Evolutionary conservation across 2,888 invertebrate species (phyloP).

Genomic region (Colletes collaris): DNA sequence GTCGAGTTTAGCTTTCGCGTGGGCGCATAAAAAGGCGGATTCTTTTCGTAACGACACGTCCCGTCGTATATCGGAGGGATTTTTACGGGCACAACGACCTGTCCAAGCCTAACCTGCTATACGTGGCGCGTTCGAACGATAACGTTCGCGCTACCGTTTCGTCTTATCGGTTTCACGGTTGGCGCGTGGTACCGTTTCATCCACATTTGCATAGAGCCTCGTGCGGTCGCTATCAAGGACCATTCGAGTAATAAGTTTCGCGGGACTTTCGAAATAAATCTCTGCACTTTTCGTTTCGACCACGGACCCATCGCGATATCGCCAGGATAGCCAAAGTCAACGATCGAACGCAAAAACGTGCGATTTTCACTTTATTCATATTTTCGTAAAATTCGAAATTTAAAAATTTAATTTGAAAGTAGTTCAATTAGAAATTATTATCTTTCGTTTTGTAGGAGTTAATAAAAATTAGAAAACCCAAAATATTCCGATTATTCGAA

Average conservation of each 20-base stretch:
- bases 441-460: too few relatives aligned
- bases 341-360: background rate
- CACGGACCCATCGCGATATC: constrained; percentile 23
- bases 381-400: too few relatives aligned
- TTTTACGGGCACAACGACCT: constrained; percentile 45
- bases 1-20: constrained; percentile 16
- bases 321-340: background rate
- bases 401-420: too few relatives aligned
- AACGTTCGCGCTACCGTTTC: constrained; percentile 63
- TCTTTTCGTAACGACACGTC: constrained; percentile 23
- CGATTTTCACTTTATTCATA: too few relatives aligned
- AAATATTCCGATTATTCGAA: too few relatives aligned
- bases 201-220: constrained; percentile 56
- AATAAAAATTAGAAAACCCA: too few relatives aligned
- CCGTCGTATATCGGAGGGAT: constrained; percentile 38
- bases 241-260: constrained; percentile 39
- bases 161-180: constrained; percentile 63
- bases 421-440: too few relatives aligned
- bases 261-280: constrained; percentile 33
- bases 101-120: constrained; percentile 56
- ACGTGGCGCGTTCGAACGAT: constrained; percentile 56
- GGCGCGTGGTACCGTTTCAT: constrained; percentile 58
- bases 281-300: constrained; percentile 42
- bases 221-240: constrained; percentile 26
- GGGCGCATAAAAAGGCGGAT: constrained; percentile 23